A percentile compares a stretch with the other conserved stretches of the same genome.
phyloP scores from a whole-genome alignment of 1,140 invertebrate genomes.

The Coenobita brevimanus region DNA sequence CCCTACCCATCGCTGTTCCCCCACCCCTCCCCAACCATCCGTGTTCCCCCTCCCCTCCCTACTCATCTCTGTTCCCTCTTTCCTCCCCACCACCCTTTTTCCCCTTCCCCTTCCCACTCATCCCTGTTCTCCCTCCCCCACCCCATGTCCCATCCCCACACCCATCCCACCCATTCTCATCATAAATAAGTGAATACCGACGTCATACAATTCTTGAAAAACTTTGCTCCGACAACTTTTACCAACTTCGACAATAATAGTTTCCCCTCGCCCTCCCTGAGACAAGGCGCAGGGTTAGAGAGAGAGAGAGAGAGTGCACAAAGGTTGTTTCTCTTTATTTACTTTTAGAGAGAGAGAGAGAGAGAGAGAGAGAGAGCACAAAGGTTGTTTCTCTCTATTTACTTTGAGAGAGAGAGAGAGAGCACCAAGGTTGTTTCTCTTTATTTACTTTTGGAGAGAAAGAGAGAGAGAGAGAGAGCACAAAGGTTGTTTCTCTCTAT shows the following conservation, averaged over 20 bases:
- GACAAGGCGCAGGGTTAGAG: too few relatives aligned
- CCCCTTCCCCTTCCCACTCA: neutral
- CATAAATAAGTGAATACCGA: constrained; percentile 51
- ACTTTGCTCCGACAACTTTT: constrained; percentile 42
- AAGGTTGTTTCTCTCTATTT: too few relatives aligned
- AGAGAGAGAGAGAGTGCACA: too few relatives aligned
- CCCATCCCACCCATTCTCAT: constrained; percentile 14
- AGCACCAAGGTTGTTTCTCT: too few relatives aligned
- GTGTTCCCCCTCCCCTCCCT: neutral
- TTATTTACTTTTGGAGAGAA: too few relatives aligned
- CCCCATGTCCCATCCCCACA: neutral
- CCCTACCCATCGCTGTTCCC: neutral
- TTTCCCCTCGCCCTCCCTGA: too few relatives aligned
- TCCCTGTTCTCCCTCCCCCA: neutral
- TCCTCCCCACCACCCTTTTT: neutral
- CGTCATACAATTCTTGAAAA: constrained; percentile 50
- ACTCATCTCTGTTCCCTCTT: neutral
- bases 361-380: too few relatives aligned
- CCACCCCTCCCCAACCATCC: neutral
- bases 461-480: too few relatives aligned
- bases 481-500: too few relatives aligned
- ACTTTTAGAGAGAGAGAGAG: too few relatives aligned
- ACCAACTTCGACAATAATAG: constrained; percentile 57
- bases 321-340: too few relatives aligned
- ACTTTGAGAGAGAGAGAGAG: too few relatives aligned